These are phyloP conservation scores for Euproctis similis DNA, from an alignment of 2,888 invertebrate species.

Conservation along the genomic window DNA sequence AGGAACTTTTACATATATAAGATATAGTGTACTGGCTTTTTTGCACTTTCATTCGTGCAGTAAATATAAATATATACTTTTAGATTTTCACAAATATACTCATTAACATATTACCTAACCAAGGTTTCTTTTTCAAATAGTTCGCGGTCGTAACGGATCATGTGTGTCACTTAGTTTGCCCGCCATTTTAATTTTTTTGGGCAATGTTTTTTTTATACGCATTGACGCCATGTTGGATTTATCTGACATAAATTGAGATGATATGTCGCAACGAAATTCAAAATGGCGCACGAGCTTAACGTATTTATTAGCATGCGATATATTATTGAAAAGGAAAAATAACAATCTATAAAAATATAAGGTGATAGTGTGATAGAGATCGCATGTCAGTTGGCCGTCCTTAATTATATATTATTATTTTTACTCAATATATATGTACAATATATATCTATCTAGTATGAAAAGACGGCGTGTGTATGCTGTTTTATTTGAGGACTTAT, in stretches of 20 bases:
- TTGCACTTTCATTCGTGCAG: background rate
- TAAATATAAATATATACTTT: background rate
- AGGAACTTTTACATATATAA: background rate
- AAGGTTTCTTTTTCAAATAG: constrained; percentile 8
- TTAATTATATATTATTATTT: constrained; percentile 29
- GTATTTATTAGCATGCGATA: constrained; percentile 72
- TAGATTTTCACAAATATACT: constrained; percentile 1
- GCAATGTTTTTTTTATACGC: constrained; percentile 10
- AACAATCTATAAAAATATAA: constrained; percentile 31
- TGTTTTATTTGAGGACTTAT: constrained; percentile 19
- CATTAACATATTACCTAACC: background rate
- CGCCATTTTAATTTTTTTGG: constrained; percentile 46
- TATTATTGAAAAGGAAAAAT: constrained; percentile 37
- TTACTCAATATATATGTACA: constrained; percentile 20
- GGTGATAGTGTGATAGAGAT: constrained; percentile 43
- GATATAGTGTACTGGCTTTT: background rate
- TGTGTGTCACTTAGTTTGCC: constrained; percentile 42
- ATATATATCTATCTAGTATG: too few species aligned
- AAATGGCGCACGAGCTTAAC: constrained; percentile 50
- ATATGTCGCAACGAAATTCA: constrained; percentile 30
- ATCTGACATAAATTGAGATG: constrained; percentile 10
- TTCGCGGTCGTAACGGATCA: constrained; percentile 40
- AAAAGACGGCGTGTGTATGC: constrained; percentile 24
- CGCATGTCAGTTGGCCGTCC: constrained; percentile 55
- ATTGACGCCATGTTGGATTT: constrained; percentile 5